phyloP scores from a whole-genome alignment of 1,140 invertebrate species.

The Ceratoteleas bidentatus region DNA sequence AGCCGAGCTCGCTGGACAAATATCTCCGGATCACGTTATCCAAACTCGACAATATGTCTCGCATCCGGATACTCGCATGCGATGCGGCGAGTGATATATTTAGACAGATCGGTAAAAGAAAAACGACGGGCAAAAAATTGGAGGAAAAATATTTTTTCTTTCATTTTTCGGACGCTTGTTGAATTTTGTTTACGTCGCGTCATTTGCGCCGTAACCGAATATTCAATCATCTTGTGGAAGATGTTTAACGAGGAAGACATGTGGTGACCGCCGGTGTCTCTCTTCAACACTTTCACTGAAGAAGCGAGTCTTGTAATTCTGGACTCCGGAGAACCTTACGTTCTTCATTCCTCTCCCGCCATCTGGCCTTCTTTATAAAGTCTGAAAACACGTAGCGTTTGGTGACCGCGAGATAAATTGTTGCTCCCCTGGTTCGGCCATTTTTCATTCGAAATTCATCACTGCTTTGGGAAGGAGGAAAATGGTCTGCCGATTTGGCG shows the following conservation, averaged over 20 bases:
- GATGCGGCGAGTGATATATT: not conserved
- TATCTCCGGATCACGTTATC: not conserved
- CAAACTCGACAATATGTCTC: not conserved
- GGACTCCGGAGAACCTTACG: constrained; percentile 11
- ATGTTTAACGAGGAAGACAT: constrained; percentile 48
- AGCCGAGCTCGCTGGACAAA: not conserved
- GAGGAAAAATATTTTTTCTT: not conserved
- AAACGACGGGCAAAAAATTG: not conserved
- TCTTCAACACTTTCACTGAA: constrained; percentile 54
- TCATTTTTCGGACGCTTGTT: not conserved
- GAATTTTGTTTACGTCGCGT: constrained; percentile 1
- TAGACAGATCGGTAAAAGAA: not conserved
- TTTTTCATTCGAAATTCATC: too few species aligned
- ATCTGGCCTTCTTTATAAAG: constrained; percentile 28
- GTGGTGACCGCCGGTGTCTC: constrained; percentile 26
- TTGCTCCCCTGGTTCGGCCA: constrained; percentile 5
- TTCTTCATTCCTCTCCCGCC: constrained; percentile 3
- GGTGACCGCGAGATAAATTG: constrained; percentile 37
- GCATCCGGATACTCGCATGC: not conserved
- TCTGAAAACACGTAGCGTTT: constrained; percentile 31
- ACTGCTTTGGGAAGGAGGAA: too few species aligned
- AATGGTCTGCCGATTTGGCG: too few species aligned
- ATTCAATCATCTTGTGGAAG: constrained; percentile 23
- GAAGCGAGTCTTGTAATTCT: constrained; percentile 54
- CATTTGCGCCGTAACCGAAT: not conserved